Conservation (phyloP, 2,888 invertebrate genomes). For the Electrophaes corylata region DNA sequence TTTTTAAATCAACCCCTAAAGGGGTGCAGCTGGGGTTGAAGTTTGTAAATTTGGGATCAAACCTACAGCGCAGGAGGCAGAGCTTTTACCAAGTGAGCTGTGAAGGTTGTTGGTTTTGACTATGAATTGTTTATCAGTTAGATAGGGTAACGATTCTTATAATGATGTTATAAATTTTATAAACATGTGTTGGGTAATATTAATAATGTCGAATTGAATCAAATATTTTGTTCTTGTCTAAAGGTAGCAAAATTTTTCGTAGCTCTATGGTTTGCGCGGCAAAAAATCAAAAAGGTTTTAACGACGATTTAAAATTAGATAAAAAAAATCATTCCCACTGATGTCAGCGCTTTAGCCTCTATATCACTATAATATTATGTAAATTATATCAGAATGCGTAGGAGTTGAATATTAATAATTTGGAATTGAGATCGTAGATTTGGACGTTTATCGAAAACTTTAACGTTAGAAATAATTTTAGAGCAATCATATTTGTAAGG, state of each 20-base stretch:
- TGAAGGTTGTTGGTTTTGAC: too few relatives aligned
- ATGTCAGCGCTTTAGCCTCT: slow-evolving; percentile 45
- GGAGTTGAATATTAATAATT: slow-evolving; percentile 25
- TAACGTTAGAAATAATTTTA: slow-evolving; percentile 11
- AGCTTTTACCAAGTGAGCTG: too few relatives aligned
- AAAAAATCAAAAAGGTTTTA: slow-evolving; percentile 3
- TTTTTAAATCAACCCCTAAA: too few relatives aligned
- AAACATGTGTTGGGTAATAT: too few relatives aligned
- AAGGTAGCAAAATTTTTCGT: neutral
- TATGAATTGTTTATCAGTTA: too few relatives aligned
- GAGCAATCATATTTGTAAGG: slow-evolving; percentile 1
- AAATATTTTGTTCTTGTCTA: neutral
- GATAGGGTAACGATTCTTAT: too few relatives aligned
- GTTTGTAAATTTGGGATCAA: too few relatives aligned
- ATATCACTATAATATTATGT: slow-evolving; percentile 29
- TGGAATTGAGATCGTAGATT: slow-evolving; percentile 23
- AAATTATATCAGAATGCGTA: slow-evolving; percentile 23
- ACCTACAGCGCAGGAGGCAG: too few relatives aligned
- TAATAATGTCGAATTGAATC: too few relatives aligned
- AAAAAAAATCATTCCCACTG: slow-evolving; percentile 15
- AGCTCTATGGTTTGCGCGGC: slow-evolving; percentile 1
- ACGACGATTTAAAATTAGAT: slow-evolving; percentile 10
- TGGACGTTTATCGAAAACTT: slow-evolving; percentile 24
- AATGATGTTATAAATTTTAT: too few relatives aligned
- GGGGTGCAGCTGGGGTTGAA: too few relatives aligned